These are phyloP conservation scores for Labrus mixtus DNA, from an alignment of 2,113 vertebrate genomes.

Conservation along the genomic window DNA sequence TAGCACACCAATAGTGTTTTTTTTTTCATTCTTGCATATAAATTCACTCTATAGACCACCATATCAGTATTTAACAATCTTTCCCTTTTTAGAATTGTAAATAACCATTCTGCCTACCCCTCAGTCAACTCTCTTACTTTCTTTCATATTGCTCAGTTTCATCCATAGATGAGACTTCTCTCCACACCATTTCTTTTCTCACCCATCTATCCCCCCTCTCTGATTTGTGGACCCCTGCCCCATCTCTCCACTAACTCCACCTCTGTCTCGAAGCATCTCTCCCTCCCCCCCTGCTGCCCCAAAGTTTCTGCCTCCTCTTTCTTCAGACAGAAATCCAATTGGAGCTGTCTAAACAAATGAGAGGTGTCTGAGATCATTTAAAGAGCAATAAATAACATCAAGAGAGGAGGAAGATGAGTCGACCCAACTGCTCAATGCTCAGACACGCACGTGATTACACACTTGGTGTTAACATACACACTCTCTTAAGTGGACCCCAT, in stretches of 20 bases:
- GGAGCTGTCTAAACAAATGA: conserved; percentile 79
- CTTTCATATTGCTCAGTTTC: conserved; percentile 15
- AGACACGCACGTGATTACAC: conserved; percentile 29
- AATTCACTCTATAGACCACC: too few relatives aligned
- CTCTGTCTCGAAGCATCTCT: conserved; percentile 26
- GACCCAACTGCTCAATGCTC: conserved; percentile 52
- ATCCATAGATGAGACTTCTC: conserved; percentile 1
- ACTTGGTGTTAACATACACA: conserved; percentile 2
- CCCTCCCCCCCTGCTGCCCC: conserved; percentile 22
- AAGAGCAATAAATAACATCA: conserved; percentile 80
- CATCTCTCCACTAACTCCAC: background rate
- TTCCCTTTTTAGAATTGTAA: background rate
- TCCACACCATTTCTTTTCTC: conserved; percentile 17
- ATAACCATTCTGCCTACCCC: background rate
- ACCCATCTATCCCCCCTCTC: conserved; percentile 17
- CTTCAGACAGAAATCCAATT: conserved; percentile 75
- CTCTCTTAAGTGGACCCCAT: conserved; percentile 66
- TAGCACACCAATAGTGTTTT: too few relatives aligned
- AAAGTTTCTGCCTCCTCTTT: conserved; percentile 24
- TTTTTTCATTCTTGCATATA: too few relatives aligned
- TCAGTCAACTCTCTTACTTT: background rate
- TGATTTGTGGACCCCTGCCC: background rate
- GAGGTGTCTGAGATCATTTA: conserved; percentile 78
- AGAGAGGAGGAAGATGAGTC: conserved; percentile 64
- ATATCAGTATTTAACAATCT: background rate